Base-by-base conservation (phyloP, 2,888 invertebrate species). In the Drosophila fulvimacula region DNA sequence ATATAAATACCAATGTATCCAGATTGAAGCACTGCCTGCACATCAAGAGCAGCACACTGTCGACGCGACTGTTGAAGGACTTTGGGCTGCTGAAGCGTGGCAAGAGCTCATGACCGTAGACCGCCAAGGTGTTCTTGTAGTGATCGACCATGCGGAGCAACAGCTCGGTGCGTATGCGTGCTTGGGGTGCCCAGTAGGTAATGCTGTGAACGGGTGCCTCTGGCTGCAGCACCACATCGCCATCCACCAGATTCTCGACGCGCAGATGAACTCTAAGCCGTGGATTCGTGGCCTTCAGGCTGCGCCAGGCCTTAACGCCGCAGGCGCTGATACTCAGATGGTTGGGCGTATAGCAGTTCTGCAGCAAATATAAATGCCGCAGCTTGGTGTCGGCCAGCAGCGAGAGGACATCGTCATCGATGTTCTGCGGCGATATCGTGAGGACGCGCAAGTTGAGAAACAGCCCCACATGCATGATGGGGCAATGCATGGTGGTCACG, bases 401-500 rank as follows among this genome's bases (percentile, higher is more conserved):
- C 72, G 95, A 93, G 21, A 96, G 90, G 1, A 96, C 93, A 88
- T 96, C 96, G 69, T 96, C 95, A 48, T 95, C 95, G 52, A 97
- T 92, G 91, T 96, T 96, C 92, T 96, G 96, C 4, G 96, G 96
- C 75, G 95, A 95, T 61, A 95, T 94, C 6, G 94, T 93, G 56
- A 95, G 90, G 72, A 94, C 95, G 87, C 94, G 93, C 61, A 97
- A 93, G 90, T 96, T 96, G 27, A 96, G 90, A 90, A 97, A 97
- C 32, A 96, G 94, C 0, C 96, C 96, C 30, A 95, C 94, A 85
- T 97, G 96, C 69, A 96, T 92, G 21, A 97, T 93, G 34, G 95
- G 95, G 81, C 95, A 96, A 51, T 94, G 94, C 6, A 93, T 92
- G 80, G 95, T 95, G 0, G 96, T 96, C 5, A 96, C 93, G 91